phyloP scores from a whole-genome alignment of 2,113 vertebrate genomes.

The Chionis minor region DNA sequence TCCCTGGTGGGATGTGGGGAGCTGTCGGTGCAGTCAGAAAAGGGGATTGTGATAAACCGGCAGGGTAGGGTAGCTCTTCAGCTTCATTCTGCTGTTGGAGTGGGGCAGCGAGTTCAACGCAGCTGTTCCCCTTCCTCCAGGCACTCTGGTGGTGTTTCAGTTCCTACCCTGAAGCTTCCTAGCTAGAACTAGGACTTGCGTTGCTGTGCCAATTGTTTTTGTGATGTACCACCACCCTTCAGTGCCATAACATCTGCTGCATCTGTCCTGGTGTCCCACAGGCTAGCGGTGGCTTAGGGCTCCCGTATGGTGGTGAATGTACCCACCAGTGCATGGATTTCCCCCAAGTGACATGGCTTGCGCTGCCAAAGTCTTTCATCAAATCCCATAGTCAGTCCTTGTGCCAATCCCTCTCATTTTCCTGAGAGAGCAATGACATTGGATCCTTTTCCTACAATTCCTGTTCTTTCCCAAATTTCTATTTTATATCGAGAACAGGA shows the following conservation, averaged over 20 bases:
- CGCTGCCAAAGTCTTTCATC: background rate
- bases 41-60: background rate
- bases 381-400: background rate
- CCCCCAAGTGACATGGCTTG: background rate
- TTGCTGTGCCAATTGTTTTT: background rate
- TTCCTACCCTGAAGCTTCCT: background rate
- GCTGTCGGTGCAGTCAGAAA: background rate
- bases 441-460: background rate
- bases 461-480: background rate
- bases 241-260: background rate
- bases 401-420: background rate
- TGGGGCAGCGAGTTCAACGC: background rate
- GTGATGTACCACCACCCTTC: background rate
- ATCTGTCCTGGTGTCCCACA: background rate
- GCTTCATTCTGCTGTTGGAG: background rate
- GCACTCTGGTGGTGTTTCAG: background rate
- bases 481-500: background rate
- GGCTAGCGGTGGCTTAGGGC: background rate
- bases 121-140: background rate
- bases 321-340: background rate
- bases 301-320: background rate
- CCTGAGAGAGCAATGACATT: background rate
- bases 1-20: background rate
- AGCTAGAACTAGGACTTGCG: background rate
- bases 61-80: background rate